Percentiles rank a stretch among this genome's conserved stretches.
Evolutionary conservation across 2,888 invertebrate species (phyloP).

Genomic region (Lydus trimaculatus): DNA sequence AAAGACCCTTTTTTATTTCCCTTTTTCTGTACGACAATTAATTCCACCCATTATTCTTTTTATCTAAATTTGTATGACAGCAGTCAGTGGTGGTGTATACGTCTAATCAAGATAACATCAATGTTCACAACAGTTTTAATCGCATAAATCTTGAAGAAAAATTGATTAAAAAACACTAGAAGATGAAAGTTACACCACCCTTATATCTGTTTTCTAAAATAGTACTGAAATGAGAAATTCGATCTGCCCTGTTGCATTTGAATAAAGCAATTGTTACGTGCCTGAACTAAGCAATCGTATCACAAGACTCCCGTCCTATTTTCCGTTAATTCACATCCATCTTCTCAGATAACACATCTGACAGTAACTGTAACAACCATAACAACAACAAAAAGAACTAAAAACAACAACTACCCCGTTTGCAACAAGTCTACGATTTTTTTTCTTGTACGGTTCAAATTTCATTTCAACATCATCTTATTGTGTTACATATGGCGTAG

Average conservation of each 20-base stretch:
- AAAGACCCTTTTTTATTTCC: neutral
- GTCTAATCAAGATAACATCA: no score
- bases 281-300: neutral
- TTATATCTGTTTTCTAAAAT: no score
- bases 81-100: no score
- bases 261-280: neutral
- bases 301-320: neutral
- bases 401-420: neutral
- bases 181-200: no score
- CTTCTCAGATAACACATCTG: neutral
- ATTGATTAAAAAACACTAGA: no score
- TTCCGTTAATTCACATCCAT: neutral
- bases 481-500: neutral
- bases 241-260: neutral
- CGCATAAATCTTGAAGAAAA: neutral
- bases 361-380: neutral
- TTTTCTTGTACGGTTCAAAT: neutral
- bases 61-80: neutral
- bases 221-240: neutral
- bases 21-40: neutral
- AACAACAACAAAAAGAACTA: neutral
- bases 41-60: neutral
- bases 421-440: neutral
- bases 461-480: neutral
- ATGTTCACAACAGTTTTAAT: neutral